A percentile compares a stretch with the other conserved stretches of the same genome.
Conservation (phyloP, 2,888 invertebrate species). For the Thecocarcelia acutangulata region DNA sequence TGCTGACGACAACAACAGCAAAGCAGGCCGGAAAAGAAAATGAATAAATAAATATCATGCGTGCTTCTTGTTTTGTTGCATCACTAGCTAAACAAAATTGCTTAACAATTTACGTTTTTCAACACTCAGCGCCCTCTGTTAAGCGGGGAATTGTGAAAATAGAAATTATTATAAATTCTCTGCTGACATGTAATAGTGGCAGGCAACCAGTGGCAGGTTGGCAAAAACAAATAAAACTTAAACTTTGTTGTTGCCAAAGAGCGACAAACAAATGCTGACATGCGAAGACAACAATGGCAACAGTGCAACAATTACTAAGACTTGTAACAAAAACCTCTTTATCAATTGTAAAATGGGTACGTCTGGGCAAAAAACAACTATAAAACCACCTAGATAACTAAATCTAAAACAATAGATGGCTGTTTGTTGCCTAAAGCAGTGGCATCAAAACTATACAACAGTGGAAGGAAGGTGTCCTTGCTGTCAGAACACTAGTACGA, state of each 20-base stretch:
- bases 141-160: constrained; percentile 19
- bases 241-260: not conserved
- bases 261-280: constrained; percentile 11
- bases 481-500: not conserved
- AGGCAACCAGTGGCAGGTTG: constrained; percentile 32
- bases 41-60: constrained; percentile 38
- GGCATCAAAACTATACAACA: not conserved
- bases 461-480: not conserved
- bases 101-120: constrained; percentile 36
- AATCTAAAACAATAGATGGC: not conserved
- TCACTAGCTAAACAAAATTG: constrained; percentile 40
- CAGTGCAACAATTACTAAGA: not conserved
- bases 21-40: constrained; percentile 4
- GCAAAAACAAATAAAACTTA: constrained; percentile 12
- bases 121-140: constrained; percentile 50
- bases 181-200: constrained; percentile 54
- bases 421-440: not conserved
- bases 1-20: constrained; percentile 33
- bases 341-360: constrained; percentile 20
- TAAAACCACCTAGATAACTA: constrained; percentile 6
- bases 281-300: constrained; percentile 6
- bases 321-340: constrained; percentile 27
- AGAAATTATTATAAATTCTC: constrained; percentile 35
- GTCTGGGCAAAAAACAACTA: not conserved
- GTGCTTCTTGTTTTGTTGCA: constrained; percentile 40